Conservation (phyloP, 2,888 invertebrate genomes). For the Epirrhoe alternata region DNA sequence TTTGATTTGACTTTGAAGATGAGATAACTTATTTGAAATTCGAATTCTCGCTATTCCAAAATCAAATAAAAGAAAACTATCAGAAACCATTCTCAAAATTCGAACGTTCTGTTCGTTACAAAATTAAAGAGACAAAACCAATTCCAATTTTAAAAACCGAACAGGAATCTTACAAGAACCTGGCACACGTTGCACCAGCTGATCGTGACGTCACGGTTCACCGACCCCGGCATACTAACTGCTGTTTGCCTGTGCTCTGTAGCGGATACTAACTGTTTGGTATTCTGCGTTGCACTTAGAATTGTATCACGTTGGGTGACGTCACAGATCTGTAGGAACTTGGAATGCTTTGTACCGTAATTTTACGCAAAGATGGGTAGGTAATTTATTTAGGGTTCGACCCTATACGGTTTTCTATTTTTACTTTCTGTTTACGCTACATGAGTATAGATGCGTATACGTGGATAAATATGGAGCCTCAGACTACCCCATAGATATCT, state of each 20-base stretch:
- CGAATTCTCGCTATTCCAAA: not conserved
- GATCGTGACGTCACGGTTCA: constrained; percentile 79
- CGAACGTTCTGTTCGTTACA: not conserved
- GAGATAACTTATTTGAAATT: not conserved
- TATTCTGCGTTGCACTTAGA: constrained; percentile 28
- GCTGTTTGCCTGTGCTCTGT: constrained; percentile 45
- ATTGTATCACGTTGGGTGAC: constrained; percentile 35
- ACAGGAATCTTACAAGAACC: constrained; percentile 32
- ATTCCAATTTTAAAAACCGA: constrained; percentile 54
- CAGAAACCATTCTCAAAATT: not conserved
- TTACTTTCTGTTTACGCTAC: constrained; percentile 10
- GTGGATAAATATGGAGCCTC: too few species aligned
- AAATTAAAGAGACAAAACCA: constrained; percentile 6
- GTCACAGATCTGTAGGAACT: constrained; percentile 21
- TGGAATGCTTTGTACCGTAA: constrained; percentile 35
- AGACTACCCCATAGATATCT: too few species aligned
- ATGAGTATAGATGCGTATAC: too few species aligned
- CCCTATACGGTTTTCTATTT: constrained; percentile 25
- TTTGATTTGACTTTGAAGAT: not conserved
- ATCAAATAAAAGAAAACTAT: not conserved
- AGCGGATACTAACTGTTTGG: constrained; percentile 20
- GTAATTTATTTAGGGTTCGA: constrained; percentile 24
- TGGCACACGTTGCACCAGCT: constrained; percentile 67
- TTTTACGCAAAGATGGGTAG: constrained; percentile 32
- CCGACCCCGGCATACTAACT: constrained; percentile 57